phyloP scores from a whole-genome alignment of 1,140 invertebrate genomes.

The Propsilocerus akamusi region DNA sequence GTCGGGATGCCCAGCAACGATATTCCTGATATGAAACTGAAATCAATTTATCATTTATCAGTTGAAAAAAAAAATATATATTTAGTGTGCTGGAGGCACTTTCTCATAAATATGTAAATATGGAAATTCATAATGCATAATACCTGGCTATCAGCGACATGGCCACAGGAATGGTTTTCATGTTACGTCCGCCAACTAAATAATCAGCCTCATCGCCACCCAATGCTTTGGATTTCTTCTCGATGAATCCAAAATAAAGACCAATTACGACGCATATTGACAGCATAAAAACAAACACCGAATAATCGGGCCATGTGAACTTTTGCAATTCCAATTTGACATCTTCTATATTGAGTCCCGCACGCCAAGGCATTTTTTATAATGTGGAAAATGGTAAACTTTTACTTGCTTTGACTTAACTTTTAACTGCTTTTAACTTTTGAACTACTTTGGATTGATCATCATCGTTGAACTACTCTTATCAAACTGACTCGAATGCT shows the following conservation, averaged over 20 bases:
- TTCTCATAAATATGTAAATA: background rate
- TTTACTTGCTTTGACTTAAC: no score
- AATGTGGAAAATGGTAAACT: no score
- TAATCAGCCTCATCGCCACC: conserved; percentile 41
- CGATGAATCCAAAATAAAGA: conserved; percentile 50
- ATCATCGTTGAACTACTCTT: no score
- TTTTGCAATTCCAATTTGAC: conserved; percentile 31
- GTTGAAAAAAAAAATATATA: conserved; percentile 1
- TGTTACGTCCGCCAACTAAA: conserved; percentile 56
- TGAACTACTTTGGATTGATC: no score
- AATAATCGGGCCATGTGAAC: conserved; percentile 45
- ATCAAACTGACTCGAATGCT: no score
- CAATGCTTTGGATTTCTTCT: conserved; percentile 31
- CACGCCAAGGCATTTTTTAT: no score
- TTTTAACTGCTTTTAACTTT: no score
- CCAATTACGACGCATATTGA: conserved; percentile 43
- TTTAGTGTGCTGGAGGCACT: no score
- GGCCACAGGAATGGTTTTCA: conserved; percentile 55
- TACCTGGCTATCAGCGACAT: conserved; percentile 59
- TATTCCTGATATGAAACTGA: conserved; percentile 77
- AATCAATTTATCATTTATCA: conserved; percentile 10
- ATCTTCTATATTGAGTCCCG: conserved; percentile 27
- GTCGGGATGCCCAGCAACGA: conserved; percentile 62
- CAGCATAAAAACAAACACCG: conserved; percentile 50
- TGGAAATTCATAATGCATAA: background rate